These are phyloP conservation scores for Cnemophilus loriae DNA, from an alignment of 2,113 vertebrate genomes.

Conservation along the genomic window DNA sequence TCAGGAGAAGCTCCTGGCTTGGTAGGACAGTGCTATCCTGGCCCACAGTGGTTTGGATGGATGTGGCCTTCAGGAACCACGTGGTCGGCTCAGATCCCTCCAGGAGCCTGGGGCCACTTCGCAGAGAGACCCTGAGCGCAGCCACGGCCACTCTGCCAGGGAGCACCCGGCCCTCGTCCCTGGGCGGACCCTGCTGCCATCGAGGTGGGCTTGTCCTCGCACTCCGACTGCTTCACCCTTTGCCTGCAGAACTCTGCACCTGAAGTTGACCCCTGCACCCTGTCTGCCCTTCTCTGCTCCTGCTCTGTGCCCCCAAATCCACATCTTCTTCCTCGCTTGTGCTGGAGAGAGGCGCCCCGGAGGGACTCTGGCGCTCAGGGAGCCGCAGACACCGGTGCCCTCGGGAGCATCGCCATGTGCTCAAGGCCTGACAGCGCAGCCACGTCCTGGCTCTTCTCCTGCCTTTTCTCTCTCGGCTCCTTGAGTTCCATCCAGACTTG, in stretches of 20 bases:
- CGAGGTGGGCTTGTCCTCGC: not conserved
- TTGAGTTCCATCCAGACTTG: not conserved
- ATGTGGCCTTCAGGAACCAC: not conserved
- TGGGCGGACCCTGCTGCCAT: not conserved
- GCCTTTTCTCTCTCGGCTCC: not conserved
- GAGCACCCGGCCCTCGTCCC: accelerated
- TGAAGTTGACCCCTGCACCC: not conserved
- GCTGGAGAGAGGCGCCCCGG: not conserved
- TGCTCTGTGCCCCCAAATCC: not conserved
- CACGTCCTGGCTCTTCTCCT: not conserved
- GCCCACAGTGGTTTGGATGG: not conserved
- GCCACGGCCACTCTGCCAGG: not conserved
- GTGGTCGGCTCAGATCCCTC: not conserved
- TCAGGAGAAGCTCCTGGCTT: not conserved
- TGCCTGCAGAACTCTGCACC: not conserved
- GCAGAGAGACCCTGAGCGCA: not conserved
- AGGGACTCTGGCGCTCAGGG: not conserved
- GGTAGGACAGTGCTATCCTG: not conserved
- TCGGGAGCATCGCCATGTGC: accelerated
- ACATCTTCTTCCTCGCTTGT: not conserved
- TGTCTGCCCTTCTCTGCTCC: not conserved
- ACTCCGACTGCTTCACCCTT: not conserved
- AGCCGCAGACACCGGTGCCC: accelerated
- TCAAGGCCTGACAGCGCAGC: not conserved
- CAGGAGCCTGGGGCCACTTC: not conserved